Evolutionary conservation across 1,140 invertebrate genomes (phyloP).

Genomic region (Trinorchestia longiramus): DNA sequence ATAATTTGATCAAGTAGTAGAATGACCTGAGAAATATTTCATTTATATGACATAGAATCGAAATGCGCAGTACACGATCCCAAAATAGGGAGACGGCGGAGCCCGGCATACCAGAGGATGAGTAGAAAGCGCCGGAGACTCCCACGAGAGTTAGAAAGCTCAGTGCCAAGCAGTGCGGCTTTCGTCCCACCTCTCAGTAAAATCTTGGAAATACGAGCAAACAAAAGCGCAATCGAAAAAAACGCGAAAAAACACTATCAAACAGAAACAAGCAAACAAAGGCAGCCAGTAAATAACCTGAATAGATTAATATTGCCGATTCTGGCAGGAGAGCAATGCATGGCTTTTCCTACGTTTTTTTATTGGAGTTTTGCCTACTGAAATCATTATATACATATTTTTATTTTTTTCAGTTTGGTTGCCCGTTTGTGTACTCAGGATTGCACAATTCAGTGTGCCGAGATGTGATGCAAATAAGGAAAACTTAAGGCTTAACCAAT

Average conservation of each 20-base stretch:
- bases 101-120: conserved; percentile 30
- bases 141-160: conserved; percentile 49
- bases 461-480: no score
- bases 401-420: not conserved
- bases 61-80: not conserved
- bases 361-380: not conserved
- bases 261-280: not conserved
- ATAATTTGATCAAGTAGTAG: not conserved
- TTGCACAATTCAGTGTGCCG: not conserved
- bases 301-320: not conserved
- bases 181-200: not conserved
- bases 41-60: not conserved
- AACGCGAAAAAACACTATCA: not conserved
- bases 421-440: not conserved
- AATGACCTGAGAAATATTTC: not conserved
- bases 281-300: not conserved
- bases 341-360: not conserved
- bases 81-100: not conserved
- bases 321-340: not conserved
- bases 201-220: conserved; percentile 24
- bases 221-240: not conserved
- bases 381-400: not conserved
- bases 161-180: not conserved
- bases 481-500: no score
- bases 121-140: conserved; percentile 41